These are phyloP conservation scores for Geotrupes spiniger DNA, from an alignment of 2,888 invertebrate genomes.

Conservation along the genomic window DNA sequence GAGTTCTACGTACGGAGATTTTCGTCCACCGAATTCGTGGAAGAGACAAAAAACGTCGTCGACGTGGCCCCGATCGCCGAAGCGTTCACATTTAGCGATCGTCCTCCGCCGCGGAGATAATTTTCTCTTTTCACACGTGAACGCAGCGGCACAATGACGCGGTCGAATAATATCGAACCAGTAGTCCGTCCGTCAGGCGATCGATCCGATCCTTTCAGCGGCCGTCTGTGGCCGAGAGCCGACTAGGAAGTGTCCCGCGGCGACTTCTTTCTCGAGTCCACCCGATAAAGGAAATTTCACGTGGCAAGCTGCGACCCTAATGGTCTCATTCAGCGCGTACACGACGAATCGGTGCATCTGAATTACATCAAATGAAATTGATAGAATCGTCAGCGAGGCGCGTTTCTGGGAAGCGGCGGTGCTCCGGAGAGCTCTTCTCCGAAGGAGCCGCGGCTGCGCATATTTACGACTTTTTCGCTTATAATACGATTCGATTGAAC, in stretches of 20 bases:
- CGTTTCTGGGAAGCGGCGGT: constrained; percentile 4
- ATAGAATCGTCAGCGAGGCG: constrained; percentile 2
- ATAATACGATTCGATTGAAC: too few relatives aligned
- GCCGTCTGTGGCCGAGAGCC: constrained; percentile 2
- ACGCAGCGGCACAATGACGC: too few relatives aligned
- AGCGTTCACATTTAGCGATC: too few relatives aligned
- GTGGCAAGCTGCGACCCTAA: constrained; percentile 5
- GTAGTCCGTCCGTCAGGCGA: constrained; percentile 1
- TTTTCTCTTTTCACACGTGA: too few relatives aligned
- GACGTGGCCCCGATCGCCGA: too few relatives aligned
- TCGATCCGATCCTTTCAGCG: constrained; percentile 1
- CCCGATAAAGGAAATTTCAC: constrained; percentile 1
- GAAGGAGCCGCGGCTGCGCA: too few relatives aligned
- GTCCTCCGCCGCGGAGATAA: too few relatives aligned
- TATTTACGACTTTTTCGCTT: too few relatives aligned
- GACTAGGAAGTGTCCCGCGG: constrained; percentile 6
- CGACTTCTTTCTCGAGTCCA: background rate
- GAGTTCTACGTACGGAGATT: too few relatives aligned
- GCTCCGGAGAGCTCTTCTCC: background rate
- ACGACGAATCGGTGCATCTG: constrained; percentile 5
- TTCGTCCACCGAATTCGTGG: too few relatives aligned
- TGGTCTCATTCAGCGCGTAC: constrained; percentile 1
- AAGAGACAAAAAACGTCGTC: too few relatives aligned
- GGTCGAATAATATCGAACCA: constrained; percentile 3
- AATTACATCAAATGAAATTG: constrained; percentile 6